phyloP scores from a whole-genome alignment of 2,888 invertebrate species.

The Apocheima hispidaria region DNA sequence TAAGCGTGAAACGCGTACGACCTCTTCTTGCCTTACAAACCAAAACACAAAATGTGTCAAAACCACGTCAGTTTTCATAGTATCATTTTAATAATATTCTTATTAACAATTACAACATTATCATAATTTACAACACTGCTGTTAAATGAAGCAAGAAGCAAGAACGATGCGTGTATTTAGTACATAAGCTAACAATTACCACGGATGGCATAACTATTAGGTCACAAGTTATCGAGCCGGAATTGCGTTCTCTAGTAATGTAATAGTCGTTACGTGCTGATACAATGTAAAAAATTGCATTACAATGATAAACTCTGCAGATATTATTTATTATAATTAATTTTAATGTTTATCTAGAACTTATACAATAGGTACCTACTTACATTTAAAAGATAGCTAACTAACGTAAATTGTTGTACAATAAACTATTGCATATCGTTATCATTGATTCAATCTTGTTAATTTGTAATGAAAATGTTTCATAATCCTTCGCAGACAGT shows the following conservation, averaged over 20 bases:
- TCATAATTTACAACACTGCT: conserved; percentile 3
- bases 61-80: too few relatives aligned
- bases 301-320: conserved; percentile 1
- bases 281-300: conserved; percentile 19
- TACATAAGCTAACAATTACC: conserved; percentile 26
- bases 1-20: too few relatives aligned
- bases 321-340: background rate
- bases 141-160: conserved; percentile 26
- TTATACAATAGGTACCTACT: conserved; percentile 3
- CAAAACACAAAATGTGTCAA: too few relatives aligned
- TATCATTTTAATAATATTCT: too few relatives aligned
- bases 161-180: conserved; percentile 19
- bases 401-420: background rate
- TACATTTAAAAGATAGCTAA: background rate
- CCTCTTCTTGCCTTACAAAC: too few relatives aligned
- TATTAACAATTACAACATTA: conserved; percentile 5
- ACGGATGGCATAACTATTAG: conserved; percentile 31
- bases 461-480: conserved; percentile 1
- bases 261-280: conserved; percentile 23
- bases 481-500: background rate
- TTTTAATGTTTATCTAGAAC: background rate
- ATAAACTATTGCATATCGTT: background rate
- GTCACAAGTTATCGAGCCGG: conserved; percentile 29
- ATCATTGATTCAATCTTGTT: background rate
- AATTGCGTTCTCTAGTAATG: conserved; percentile 31